Conservation (phyloP, 53 echinoderm and acorn worm species). For the Crossaster papposus region DNA sequence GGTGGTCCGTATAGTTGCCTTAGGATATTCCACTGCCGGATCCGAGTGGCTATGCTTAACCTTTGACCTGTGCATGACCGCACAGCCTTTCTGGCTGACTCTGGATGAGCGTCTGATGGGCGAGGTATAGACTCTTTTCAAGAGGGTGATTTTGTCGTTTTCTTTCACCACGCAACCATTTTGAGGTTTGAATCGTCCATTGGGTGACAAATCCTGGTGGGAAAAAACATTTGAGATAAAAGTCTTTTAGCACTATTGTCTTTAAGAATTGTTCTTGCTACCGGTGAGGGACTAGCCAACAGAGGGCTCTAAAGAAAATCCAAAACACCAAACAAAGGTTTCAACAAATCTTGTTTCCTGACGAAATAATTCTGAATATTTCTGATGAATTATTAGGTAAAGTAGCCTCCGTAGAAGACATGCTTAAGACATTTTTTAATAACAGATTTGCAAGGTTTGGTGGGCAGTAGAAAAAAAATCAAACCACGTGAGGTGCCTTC, state of each 20-base stretch:
- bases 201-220: slow-evolving; percentile 39
- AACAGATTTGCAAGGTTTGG: no score
- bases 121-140: slow-evolving; percentile 45
- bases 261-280: background rate
- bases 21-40: background rate
- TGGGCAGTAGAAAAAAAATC: no score
- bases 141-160: slow-evolving; percentile 51
- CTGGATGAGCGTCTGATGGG: slow-evolving; percentile 44
- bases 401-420: no score
- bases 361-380: no score
- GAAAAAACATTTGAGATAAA: background rate
- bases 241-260: background rate
- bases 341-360: no score
- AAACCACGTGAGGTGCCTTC: no score
- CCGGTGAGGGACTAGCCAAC: background rate
- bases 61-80: slow-evolving; percentile 7
- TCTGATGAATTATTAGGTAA: no score
- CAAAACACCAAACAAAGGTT: no score
- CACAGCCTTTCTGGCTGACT: slow-evolving; percentile 35
- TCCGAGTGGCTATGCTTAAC: slow-evolving; percentile 35
- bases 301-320: background rate
- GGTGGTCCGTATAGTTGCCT: background rate
- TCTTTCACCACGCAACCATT: slow-evolving; percentile 48
- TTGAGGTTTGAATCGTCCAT: slow-evolving; percentile 27
- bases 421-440: no score